Evolutionary conservation across 2,797 vertebrate species (phyloP), one percentile per base, ranked within the genome.

Genomic region (Xenentodon cancila): DNA sequence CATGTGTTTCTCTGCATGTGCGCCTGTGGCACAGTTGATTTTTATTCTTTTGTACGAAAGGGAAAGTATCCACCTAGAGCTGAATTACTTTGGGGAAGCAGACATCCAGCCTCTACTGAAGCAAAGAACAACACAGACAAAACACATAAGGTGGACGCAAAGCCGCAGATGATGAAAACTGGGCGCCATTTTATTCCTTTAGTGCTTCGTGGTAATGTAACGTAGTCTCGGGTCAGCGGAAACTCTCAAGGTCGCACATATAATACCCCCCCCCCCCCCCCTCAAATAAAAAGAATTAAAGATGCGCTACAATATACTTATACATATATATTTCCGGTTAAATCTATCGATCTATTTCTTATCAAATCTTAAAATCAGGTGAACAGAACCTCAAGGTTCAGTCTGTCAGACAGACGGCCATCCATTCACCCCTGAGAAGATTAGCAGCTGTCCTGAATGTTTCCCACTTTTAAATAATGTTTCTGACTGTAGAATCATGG

Each of bases 41-140:
- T 46, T 21, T 9, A 4, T 30, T 8, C 15, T 37, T 49, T 27
- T 59, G 32, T 47, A 21, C 22, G 30, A 61, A 22, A 32, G 44
- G 18, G 52, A 64, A 74, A 73, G 51, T 49, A 46, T 59, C 55
- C 30, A 66, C 59, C 65, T 68, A 12, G 51, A 57, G 43, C 58
- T 12, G 73, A 73, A 65, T 77, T 69, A 81, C 78, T 78, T 80
- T 6, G 21, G 68, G 52, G 68, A 69, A 53, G 55, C 57, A 46
- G 58, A 73, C 59, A 55, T 8, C 45, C 34, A 48, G 9, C 32
- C 43, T 32, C 63, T 17, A 9, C 56, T 45, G 61, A 64, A 67
- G 45, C 45, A 77, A 73, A 62, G 58, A 51, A 73, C 70, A 70
- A 63, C 50, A 50, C 1, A 48, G 9, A 12, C 30, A 64, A 48